phyloP scores from a whole-genome alignment of 64 coral and sea anemone species.

The Anthopleura sola region DNA sequence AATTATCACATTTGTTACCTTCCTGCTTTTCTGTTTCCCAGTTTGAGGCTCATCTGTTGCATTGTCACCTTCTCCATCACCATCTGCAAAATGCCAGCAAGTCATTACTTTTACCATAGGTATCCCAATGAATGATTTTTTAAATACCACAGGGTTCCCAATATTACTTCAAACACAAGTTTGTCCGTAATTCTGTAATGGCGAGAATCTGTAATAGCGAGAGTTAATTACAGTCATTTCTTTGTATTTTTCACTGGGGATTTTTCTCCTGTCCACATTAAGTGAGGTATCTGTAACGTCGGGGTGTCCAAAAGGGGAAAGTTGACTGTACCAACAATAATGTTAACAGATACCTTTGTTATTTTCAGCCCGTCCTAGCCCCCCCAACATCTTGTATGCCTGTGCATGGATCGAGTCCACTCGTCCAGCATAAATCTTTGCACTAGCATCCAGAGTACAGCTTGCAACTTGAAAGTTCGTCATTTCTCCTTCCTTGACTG shows the following conservation, averaged over 20 bases:
- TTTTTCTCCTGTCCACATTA: no score
- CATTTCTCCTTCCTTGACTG: conserved; percentile 78
- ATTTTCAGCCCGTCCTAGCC: conserved; percentile 88
- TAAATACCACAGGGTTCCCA: not conserved
- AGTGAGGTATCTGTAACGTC: no score
- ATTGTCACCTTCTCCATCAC: not conserved
- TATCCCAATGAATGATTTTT: not conserved
- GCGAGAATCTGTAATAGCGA: no score
- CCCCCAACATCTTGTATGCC: conserved; percentile 95
- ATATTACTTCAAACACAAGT: no score
- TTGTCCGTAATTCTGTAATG: no score
- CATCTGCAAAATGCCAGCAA: not conserved
- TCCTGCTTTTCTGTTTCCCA: conserved; percentile 14
- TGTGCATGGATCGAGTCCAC: conserved; percentile 93
- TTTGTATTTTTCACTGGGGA: no score
- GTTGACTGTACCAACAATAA: no score
- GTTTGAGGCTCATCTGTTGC: conserved; percentile 2
- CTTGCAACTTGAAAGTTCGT: conserved; percentile 99
- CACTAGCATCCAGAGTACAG: conserved; percentile 94
- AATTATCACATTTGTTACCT: not conserved
- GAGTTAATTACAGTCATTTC: no score
- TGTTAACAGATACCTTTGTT: conserved; percentile 43
- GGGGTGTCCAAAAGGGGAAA: no score
- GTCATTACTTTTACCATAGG: not conserved
- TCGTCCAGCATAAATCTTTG: conserved; percentile 96